phyloP scores from a whole-genome alignment of 2,797 vertebrate species.

The Sylvilagus floridanus region DNA sequence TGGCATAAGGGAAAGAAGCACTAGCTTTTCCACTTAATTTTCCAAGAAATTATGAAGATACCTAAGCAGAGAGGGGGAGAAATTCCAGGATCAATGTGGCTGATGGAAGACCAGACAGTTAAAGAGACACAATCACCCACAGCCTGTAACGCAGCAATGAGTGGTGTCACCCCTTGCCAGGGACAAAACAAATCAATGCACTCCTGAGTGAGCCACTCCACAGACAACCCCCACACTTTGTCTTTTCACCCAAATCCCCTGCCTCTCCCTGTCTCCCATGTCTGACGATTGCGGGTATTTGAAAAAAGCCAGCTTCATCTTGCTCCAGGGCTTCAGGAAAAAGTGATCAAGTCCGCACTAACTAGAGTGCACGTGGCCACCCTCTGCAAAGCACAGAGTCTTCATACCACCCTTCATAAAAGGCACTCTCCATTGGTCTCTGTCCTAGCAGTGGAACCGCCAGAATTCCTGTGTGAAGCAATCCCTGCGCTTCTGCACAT shows the following conservation, averaged over 20 bases:
- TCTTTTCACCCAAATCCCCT: no score
- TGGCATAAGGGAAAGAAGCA: slow-evolving; percentile 75
- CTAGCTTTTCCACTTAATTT: slow-evolving; percentile 84
- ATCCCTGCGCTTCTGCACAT: not conserved
- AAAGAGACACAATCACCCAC: no score
- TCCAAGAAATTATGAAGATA: slow-evolving; percentile 84
- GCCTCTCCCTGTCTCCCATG: no score
- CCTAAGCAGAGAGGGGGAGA: slow-evolving; percentile 83
- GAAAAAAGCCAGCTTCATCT: slow-evolving; percentile 19
- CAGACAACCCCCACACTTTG: no score
- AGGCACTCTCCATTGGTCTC: not conserved
- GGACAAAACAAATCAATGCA: no score
- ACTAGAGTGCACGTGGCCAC: not conserved
- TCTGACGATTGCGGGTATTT: no score
- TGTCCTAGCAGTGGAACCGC: not conserved
- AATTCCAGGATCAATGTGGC: slow-evolving; percentile 80
- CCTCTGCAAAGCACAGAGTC: not conserved
- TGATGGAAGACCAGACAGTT: slow-evolving; percentile 54
- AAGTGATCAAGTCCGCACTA: not conserved
- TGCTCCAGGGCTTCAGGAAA: not conserved
- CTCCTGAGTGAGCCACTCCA: no score
- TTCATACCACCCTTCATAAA: not conserved
- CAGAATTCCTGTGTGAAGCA: not conserved
- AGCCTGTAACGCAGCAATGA: no score
- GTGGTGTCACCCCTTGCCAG: no score